Base-by-base conservation (phyloP, 2,113 vertebrate genomes). In the Geococcyx californianus region DNA sequence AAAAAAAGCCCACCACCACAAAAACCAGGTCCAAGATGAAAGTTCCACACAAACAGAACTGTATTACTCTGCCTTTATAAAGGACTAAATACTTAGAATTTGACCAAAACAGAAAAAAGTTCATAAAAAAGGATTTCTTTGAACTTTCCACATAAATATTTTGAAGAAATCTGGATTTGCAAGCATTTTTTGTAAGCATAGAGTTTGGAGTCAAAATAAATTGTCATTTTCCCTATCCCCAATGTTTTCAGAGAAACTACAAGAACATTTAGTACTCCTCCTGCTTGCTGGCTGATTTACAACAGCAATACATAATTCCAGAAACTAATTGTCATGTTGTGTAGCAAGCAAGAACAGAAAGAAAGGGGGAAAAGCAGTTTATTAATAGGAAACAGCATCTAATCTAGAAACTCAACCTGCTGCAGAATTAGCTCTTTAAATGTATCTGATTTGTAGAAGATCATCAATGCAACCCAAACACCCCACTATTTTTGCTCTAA, bases 271-370 rank as follows among this genome's bases (percentile, higher is more conserved):
- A 84, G 88, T 87, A 67, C 90, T 89, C 47, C 42, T 92, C 14
- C 72, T 92, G 76, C 84, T 84, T 75, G 68, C 68, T 96, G 95
- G 60, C 90, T 94, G 73, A 86, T 84, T 86, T 75, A 86, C 73
- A 90, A 63, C 60, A 92, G 55, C 51, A 93, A 64, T 13, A 64
- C 31, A n/a, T 63, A 63, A 88, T 29, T 78, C 68, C 56, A 94
- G 62, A 92, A 79, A 72, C 23, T 62, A 86, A 77, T 9, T 84
- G 52, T 92, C 40, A 79, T 26, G 21, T 33, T 84, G 40, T 60
- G 12, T 34, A 14, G 40, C 49, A 86, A 58, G 40, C 56, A 90
- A 52, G 28, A 92, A 74, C 28, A 86, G 63, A 86, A 76, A 79
- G 36, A 83, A 92, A 75, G 6, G 10, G 24, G 44, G 15, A 49